Evolutionary conservation across 1,140 invertebrate species (phyloP).

Genomic region (Aethina tumida): DNA sequence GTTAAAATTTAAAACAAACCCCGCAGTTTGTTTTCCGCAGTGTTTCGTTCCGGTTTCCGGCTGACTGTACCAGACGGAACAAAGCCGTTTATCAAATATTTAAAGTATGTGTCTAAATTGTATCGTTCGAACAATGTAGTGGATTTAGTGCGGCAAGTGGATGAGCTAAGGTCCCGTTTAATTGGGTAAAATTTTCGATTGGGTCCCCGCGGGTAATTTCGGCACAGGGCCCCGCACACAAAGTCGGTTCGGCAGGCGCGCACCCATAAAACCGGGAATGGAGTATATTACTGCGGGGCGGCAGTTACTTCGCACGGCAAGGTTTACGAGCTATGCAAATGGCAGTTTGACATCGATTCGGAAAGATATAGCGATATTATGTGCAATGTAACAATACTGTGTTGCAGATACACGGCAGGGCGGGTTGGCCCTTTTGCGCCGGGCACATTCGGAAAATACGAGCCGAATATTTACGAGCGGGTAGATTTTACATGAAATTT

Average conservation of each 20-base stretch:
- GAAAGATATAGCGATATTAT: conserved; percentile 1
- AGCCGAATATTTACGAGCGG: background rate
- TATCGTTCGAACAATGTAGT: no score
- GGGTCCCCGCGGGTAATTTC: no score
- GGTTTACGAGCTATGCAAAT: conserved; percentile 8
- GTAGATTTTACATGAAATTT: conserved; percentile 4
- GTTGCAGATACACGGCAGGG: background rate
- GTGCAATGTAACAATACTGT: conserved; percentile 3
- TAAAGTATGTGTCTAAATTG: no score
- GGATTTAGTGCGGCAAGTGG: no score
- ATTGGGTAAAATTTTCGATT: no score
- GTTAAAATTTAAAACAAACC: background rate
- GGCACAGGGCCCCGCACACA: no score
- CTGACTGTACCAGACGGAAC: no score
- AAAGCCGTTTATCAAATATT: no score
- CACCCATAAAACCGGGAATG: no score
- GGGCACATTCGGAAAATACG: background rate
- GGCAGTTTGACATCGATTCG: conserved; percentile 5
- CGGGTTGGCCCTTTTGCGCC: background rate
- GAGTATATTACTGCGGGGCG: background rate
- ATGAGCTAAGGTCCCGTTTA: no score
- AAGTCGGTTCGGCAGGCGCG: no score
- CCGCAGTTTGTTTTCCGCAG: background rate
- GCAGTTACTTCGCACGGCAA: conserved; percentile 3
- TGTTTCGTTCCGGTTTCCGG: background rate